phyloP scores from a whole-genome alignment of 2,797 vertebrate species.

The Scolopax rusticola region DNA sequence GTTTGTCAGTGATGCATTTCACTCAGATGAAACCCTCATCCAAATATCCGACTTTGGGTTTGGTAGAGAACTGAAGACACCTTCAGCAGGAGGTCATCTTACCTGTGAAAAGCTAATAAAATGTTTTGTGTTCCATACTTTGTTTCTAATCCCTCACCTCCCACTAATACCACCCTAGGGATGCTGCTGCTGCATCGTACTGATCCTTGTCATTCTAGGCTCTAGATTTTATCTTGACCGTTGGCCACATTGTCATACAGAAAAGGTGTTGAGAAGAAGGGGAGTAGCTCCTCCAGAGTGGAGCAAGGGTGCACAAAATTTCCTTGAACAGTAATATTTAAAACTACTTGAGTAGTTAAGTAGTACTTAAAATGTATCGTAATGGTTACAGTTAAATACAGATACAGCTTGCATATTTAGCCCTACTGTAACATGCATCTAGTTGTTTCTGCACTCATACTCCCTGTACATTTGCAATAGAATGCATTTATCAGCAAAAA shows the following conservation, averaged over 20 bases:
- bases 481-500: not conserved
- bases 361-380: too few species aligned
- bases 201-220: not conserved
- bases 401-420: not conserved
- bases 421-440: not conserved
- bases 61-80: not conserved
- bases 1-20: conserved; percentile 6
- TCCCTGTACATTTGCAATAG: not conserved
- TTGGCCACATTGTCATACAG: not conserved
- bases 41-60: not conserved
- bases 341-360: not conserved
- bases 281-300: not conserved
- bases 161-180: not conserved
- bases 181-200: not conserved
- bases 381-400: not conserved
- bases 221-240: not conserved
- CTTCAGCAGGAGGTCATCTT: not conserved
- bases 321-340: not conserved
- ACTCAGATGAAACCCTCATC: not conserved
- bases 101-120: not conserved
- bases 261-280: not conserved
- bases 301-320: not conserved
- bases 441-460: not conserved
- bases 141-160: not conserved
- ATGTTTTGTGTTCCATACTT: not conserved